A percentile compares a stretch with the other conserved stretches of the same genome.
Conservation (phyloP, 2,888 invertebrate species). For the Odontomyia ornata region DNA sequence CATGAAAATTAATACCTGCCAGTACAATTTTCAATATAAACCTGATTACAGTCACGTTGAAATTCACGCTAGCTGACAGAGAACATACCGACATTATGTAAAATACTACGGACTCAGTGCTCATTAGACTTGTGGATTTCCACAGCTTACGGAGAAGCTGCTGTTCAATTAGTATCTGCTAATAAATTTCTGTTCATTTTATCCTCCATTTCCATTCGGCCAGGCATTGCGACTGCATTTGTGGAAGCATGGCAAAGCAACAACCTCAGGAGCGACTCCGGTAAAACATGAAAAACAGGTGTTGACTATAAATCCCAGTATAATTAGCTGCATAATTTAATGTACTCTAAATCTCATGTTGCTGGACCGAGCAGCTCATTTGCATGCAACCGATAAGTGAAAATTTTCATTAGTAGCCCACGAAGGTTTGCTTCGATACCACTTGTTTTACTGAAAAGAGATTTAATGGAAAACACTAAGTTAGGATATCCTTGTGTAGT, state of each 20-base stretch:
- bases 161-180: conserved; percentile 17
- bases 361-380: conserved; percentile 32
- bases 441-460: no score
- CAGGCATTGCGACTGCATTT: neutral
- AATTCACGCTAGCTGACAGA: no score
- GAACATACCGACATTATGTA: neutral
- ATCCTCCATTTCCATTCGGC: neutral
- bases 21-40: no score
- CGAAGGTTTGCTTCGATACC: neutral
- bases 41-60: no score
- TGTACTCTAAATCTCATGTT: conserved; percentile 49
- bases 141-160: conserved; percentile 25
- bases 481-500: no score
- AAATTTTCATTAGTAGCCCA: conserved; percentile 42
- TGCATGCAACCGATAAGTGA: conserved; percentile 43
- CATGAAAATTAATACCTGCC: neutral
- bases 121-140: conserved; percentile 34
- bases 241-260: conserved; percentile 6
- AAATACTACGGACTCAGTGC: neutral
- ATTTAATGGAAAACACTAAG: no score
- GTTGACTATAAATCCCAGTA: conserved; percentile 48
- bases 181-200: conserved; percentile 33
- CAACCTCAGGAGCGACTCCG: neutral
- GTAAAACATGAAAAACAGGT: conserved; percentile 49
- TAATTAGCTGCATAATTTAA: conserved; percentile 50